Percentiles rank a stretch among this genome's conserved stretches.
These are phyloP conservation scores for Catostomus latipinnis DNA, from an alignment of 2,797 vertebrate genomes.

Conservation along the genomic window DNA sequence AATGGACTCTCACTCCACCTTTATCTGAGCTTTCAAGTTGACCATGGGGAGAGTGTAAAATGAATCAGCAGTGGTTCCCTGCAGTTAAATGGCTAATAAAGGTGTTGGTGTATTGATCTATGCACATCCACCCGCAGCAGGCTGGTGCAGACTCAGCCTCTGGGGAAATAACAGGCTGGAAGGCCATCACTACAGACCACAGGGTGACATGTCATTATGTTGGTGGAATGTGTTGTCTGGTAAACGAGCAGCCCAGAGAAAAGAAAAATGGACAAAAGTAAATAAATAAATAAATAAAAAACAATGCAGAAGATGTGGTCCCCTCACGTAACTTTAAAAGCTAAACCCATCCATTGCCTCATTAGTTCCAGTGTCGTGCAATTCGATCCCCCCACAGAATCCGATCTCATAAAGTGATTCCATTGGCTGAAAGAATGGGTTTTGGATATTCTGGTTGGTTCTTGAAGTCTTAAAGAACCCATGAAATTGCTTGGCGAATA, in stretches of 20 bases:
- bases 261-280: background rate
- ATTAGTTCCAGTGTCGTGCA: background rate
- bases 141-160: constrained; percentile 29
- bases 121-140: constrained; percentile 22
- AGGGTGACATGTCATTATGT: constrained; percentile 4
- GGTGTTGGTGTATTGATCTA: constrained; percentile 49
- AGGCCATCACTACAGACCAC: background rate
- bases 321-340: constrained; percentile 9
- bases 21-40: constrained; percentile 11
- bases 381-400: background rate
- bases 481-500: too few species aligned
- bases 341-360: background rate
- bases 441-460: too few species aligned
- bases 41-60: constrained; percentile 26
- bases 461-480: too few species aligned
- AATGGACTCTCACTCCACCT: background rate
- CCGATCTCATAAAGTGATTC: too few species aligned
- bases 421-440: too few species aligned
- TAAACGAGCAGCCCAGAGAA: constrained; percentile 9
- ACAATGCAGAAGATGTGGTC: background rate
- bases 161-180: constrained; percentile 44
- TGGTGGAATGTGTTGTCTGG: constrained; percentile 11
- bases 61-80: constrained; percentile 12
- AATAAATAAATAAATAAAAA: too few species aligned
- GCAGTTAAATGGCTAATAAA: constrained; percentile 32